Conservation (phyloP, 2,113 vertebrate species). For the Cyprinodon variegatus region DNA sequence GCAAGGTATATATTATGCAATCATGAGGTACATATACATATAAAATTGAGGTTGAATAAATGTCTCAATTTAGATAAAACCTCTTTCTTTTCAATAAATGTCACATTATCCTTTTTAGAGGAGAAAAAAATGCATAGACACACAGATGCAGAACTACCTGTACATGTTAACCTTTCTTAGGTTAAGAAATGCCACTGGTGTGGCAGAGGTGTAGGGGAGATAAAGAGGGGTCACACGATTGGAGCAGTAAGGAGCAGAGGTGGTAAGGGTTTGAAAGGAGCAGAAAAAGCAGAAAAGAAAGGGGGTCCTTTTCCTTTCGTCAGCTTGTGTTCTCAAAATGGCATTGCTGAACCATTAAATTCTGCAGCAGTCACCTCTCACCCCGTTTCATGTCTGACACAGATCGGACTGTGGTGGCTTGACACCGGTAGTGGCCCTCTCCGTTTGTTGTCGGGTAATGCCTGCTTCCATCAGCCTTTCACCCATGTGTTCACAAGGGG, state of each 20-base stretch:
- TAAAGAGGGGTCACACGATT: slow-evolving; percentile 30
- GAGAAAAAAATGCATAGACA: slow-evolving; percentile 3
- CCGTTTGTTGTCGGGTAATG: slow-evolving; percentile 43
- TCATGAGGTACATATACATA: too few relatives aligned
- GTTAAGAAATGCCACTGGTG: background rate
- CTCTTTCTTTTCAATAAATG: background rate
- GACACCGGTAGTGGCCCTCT: slow-evolving; percentile 38
- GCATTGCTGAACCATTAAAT: slow-evolving; percentile 60
- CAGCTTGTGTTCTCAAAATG: slow-evolving; percentile 45
- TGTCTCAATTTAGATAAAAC: background rate
- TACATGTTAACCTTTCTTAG: background rate
- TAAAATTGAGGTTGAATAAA: background rate
- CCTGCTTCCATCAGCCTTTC: slow-evolving; percentile 20
- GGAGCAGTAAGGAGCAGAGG: slow-evolving; percentile 11
- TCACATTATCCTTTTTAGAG: background rate
- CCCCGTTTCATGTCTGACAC: slow-evolving; percentile 56
- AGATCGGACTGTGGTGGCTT: slow-evolving; percentile 45
- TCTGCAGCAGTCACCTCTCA: slow-evolving; percentile 53
- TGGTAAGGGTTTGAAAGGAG: background rate
- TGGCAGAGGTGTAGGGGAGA: slow-evolving; percentile 17
- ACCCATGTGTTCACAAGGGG: slow-evolving; percentile 27
- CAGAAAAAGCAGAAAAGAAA: slow-evolving; percentile 27
- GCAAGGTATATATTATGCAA: too few relatives aligned
- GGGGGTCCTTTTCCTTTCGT: slow-evolving; percentile 27
- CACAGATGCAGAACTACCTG: background rate